These are phyloP conservation scores for Actinia tenebrosa DNA, from an alignment of 64 coral and sea anemone species.

Conservation along the genomic window DNA sequence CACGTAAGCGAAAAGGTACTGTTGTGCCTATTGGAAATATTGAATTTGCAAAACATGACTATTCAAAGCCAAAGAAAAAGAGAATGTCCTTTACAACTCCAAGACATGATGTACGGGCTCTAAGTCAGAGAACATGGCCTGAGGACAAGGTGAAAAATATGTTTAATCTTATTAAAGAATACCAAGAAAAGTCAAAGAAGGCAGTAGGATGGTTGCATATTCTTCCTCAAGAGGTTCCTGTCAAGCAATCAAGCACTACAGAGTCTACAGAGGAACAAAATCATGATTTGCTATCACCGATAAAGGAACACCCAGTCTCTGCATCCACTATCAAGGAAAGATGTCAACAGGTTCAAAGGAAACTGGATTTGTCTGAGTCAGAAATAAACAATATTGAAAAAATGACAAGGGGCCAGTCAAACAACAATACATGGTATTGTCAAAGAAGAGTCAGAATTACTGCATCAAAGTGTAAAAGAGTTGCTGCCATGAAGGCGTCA, in stretches of 20 bases:
- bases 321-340: conserved; percentile 32
- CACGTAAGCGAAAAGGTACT: conserved; percentile 47
- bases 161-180: neutral
- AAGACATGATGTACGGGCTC: conserved; percentile 2
- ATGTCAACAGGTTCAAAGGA: conserved; percentile 26
- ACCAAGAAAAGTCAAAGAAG: conserved; percentile 6
- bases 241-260: neutral
- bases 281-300: conserved; percentile 28
- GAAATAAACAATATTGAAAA: conserved; percentile 26
- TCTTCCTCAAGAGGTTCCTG: conserved; percentile 3
- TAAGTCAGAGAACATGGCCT: neutral
- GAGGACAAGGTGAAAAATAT: neutral
- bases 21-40: conserved; percentile 34
- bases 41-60: conserved; percentile 46
- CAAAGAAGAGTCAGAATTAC: conserved; percentile 47
- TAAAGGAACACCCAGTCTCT: conserved; percentile 28
- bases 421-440: conserved; percentile 14
- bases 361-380: conserved; percentile 19
- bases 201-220: conserved; percentile 19
- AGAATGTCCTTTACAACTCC: neutral
- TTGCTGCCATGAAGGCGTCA: conserved; percentile 33
- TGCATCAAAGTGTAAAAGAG: conserved; percentile 42
- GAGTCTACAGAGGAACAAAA: neutral
- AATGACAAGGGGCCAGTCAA: conserved; percentile 31
- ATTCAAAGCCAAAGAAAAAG: conserved; percentile 40